Percentiles rank a stretch among this genome's conserved stretches.
Evolutionary conservation across 2,888 invertebrate species (phyloP).

Genomic region (Callosobruchus maculatus): DNA sequence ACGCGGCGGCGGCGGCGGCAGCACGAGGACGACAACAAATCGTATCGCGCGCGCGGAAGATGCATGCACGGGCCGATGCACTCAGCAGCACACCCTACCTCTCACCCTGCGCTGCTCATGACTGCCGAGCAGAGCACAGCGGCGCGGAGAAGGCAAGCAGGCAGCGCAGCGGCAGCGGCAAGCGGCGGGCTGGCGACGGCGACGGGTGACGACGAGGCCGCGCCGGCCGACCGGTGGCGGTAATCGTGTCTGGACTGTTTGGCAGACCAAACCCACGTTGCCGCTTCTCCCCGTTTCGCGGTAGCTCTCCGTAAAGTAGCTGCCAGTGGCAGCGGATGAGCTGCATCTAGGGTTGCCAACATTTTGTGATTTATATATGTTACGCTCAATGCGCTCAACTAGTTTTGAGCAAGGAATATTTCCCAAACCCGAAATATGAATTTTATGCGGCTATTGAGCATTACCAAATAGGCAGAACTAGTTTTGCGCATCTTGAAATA

Average conservation of each 20-base stretch:
- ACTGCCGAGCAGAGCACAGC: neutral
- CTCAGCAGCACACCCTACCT: neutral
- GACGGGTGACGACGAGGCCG: neutral
- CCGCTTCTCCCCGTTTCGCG: neutral
- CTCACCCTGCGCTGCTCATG: neutral
- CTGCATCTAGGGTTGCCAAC: too few relatives aligned
- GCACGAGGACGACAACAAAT: neutral
- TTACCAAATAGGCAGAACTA: too few relatives aligned
- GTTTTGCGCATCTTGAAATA: too few relatives aligned
- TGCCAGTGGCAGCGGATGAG: too few relatives aligned
- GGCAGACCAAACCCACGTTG: neutral
- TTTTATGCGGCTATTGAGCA: too few relatives aligned
- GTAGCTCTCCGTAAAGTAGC: neutral
- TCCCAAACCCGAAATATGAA: too few relatives aligned
- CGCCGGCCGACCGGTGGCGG: neutral
- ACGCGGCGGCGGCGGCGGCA: neutral
- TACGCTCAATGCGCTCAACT: too few relatives aligned
- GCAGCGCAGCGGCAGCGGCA: neutral
- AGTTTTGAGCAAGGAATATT: too few relatives aligned
- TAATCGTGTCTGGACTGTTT: neutral
- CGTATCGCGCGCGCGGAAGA: neutral
- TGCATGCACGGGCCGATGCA: neutral
- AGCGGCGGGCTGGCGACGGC: neutral
- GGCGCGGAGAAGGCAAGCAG: neutral
- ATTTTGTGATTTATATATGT: too few relatives aligned